Evolutionary conservation across 2,797 vertebrate species (phyloP).

Genomic region (Sylvia borin): DNA sequence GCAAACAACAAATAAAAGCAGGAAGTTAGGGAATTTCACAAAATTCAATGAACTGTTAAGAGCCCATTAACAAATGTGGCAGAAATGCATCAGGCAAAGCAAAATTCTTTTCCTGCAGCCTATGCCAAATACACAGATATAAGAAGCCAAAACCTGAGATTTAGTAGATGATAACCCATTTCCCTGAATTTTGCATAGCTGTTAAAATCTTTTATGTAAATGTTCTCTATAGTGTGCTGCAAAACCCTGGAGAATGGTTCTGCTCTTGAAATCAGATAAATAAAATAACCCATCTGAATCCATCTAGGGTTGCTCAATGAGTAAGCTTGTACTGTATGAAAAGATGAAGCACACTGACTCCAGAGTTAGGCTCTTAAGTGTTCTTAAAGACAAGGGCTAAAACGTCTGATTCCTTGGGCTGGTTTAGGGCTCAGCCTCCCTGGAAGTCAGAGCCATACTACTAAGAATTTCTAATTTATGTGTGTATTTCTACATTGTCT

Average conservation of each 20-base stretch:
- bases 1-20: background rate
- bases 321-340: background rate
- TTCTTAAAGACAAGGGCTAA: background rate
- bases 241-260: background rate
- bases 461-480: background rate
- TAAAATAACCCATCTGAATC: background rate
- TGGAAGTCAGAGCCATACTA: background rate
- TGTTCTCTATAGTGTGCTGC: background rate
- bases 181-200: background rate
- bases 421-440: background rate
- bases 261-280: background rate
- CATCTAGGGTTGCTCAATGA: background rate
- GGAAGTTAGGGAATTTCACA: background rate
- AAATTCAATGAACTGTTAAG: background rate
- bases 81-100: background rate
- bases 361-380: background rate
- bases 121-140: background rate
- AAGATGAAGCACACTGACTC: background rate
- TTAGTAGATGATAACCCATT: background rate
- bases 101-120: background rate
- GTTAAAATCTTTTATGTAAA: background rate
- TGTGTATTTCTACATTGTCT: background rate
- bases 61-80: background rate
- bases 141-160: background rate
- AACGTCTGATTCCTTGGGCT: background rate